Conservation (phyloP, 2,113 vertebrate genomes). For the Podarcis raffonei region DNA sequence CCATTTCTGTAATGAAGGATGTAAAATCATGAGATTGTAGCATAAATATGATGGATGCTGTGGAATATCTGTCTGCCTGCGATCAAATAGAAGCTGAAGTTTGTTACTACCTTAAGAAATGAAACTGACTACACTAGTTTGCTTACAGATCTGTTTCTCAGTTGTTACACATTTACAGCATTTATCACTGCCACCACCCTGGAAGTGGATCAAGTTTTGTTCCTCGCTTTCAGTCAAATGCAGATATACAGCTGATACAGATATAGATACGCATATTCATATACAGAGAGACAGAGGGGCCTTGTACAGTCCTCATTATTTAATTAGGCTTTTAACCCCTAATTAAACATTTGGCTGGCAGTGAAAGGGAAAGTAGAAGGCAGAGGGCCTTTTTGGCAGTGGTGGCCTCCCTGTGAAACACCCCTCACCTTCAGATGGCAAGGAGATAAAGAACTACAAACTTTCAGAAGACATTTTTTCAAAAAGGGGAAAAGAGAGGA, state of each 20-base stretch:
- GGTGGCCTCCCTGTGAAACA: too few species aligned
- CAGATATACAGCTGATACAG: slow-evolving; percentile 25
- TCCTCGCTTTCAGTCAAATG: slow-evolving; percentile 29
- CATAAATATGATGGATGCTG: slow-evolving; percentile 41
- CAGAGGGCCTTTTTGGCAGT: too few species aligned
- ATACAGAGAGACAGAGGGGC: background rate
- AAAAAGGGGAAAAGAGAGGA: too few species aligned
- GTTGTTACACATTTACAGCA: slow-evolving; percentile 17
- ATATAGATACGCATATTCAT: background rate
- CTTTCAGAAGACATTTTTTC: too few species aligned
- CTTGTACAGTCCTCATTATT: too few species aligned
- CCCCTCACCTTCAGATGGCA: too few species aligned
- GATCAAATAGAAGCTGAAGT: background rate
- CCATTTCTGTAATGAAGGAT: slow-evolving; percentile 60
- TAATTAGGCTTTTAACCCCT: too few species aligned
- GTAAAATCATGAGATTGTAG: slow-evolving; percentile 38
- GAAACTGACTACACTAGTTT: slow-evolving; percentile 26
- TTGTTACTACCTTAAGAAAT: slow-evolving; percentile 18
- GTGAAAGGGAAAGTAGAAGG: too few species aligned
- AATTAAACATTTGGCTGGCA: too few species aligned
- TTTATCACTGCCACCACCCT: background rate
- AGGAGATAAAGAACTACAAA: too few species aligned
- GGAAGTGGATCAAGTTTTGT: background rate
- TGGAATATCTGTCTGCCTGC: slow-evolving; percentile 12
- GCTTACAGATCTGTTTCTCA: slow-evolving; percentile 38